Percentiles rank a stretch among this genome's conserved stretches.
Conservation (phyloP, 2,888 invertebrate genomes). For the Eueremaeus valkanovi region DNA sequence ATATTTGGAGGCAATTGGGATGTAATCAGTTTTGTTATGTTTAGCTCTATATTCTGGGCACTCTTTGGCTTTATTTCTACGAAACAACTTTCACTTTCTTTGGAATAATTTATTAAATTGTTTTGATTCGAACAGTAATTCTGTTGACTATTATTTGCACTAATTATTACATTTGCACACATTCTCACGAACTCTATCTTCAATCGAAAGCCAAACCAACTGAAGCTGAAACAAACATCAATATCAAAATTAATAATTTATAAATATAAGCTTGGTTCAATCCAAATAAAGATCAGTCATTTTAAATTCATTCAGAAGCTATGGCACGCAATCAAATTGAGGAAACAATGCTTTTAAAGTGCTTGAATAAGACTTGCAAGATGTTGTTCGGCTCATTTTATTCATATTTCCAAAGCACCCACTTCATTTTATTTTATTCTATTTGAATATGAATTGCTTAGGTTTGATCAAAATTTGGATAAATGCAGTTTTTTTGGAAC, state of each 20-base stretch:
- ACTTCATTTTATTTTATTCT: no score
- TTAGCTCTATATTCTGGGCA: background rate
- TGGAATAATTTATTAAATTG: slow-evolving; percentile 22
- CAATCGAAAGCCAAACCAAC: background rate
- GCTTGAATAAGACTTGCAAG: no score
- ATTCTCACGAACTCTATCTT: slow-evolving; percentile 24
- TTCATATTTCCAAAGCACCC: no score
- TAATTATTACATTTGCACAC: slow-evolving; percentile 1
- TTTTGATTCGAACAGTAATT: background rate
- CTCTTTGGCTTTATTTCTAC: background rate
- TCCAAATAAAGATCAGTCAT: background rate
- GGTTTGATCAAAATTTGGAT: no score
- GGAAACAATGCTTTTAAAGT: no score
- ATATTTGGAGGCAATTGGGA: background rate
- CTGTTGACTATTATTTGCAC: background rate
- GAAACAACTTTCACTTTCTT: slow-evolving; percentile 12
- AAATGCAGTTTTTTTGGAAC: no score
- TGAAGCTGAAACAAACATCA: background rate
- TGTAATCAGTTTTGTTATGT: slow-evolving; percentile 10
- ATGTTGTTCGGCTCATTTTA: no score
- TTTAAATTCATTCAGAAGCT: no score
- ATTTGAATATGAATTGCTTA: no score
- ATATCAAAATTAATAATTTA: background rate
- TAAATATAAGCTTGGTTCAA: no score
- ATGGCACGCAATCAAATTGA: no score